Base-by-base conservation (phyloP, 2,797 vertebrate genomes). In the Sebastes miniatus region DNA sequence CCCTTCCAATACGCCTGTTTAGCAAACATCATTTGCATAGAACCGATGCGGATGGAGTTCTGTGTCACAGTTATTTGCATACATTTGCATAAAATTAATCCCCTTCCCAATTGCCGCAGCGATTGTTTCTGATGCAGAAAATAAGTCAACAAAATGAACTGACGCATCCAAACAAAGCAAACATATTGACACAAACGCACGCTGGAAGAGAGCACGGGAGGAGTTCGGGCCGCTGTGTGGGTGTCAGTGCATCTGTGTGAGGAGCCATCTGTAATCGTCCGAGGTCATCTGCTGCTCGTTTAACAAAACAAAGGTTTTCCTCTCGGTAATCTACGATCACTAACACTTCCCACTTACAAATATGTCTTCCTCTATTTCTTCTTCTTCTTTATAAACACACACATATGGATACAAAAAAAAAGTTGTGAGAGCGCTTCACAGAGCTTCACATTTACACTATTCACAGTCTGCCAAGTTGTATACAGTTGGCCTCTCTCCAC, bases 41-140 rank as follows among this genome's bases (percentile, higher is more conserved):
- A 91, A 91, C 85, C 86, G 93, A 93, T 94, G 92, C 62, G 87
- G 92, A 94, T 92, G 85, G 91, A 93, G 92, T 93, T 93, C 78
- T 90, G 89, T 94, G 92, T 94, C 94, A 94, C 83, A 87, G 84
- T 89, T 92, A 95, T 96, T 94, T 95, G 91, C 93, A 95, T 95
- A 85, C 22, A 95, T 96, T 96, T 95, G 95, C 95, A 96, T 96
- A 92, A 89, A 93, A 95, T 95, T 95, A 95, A 95, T 93, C 91
- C 91, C 78, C 70, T 76, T 83, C 89, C 79, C 91, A 89, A 90
- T 92, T 88, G 91, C 87, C 10, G 77, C 85, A 80, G 89, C 72
- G 73, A 95, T 92, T 94, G 93, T 95, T 94, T 94, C 91, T 87
- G 92, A 93, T 92, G 92, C 89, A 90, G 89, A 93, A 94, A 94